Base-by-base conservation (phyloP, 2,797 vertebrate genomes). In the Catostomus latipinnis region DNA sequence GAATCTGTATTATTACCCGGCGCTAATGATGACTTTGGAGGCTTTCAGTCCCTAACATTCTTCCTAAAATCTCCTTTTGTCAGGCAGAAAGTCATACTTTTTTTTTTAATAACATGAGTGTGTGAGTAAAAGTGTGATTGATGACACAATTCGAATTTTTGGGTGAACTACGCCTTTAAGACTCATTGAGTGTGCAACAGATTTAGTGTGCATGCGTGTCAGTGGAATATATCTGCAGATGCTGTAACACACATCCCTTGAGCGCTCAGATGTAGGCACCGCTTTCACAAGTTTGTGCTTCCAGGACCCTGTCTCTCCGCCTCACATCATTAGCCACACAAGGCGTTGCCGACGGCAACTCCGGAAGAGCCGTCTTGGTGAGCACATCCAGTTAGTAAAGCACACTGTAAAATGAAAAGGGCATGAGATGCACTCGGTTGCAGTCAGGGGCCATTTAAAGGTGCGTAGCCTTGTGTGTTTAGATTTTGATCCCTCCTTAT, bases 301-400 rank as follows among this genome's bases (percentile, higher is more conserved):
- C 61, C 49, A 45, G 62, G 56, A 74, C 49, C 57, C 48, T 71
- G 76, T 81, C 34, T 34, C 34, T 34, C 34, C 8, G 56, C 75
- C 73, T 81, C 60, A 68, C 71, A 71, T 81, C 75, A 83, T 75
- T 68, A 56, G 54, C 61, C 68, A 57, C 68, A 57, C 78, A 65
- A 68, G 82, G 82, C 62, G 54, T 80, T 75, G 81, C 81, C 71
- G 63, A 63, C 56, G 71, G 81, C 75, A 45, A 71, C 58, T n/a
- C 70, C 43, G 11, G 61, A 78, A 65, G 65, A 50, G 71, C 79
- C 43, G 49, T 67, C 68, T 71, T 16, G n/a, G 53, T 34, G 65
- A 66, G 14, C 50, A 5, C 49, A 77, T 69, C 52, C 69, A 74
- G 57, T 76, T 49, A 76, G 57, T 71, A 62, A 71, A 62, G 50